phyloP scores from a whole-genome alignment of 2,113 vertebrate species.

The Gymnocephalus cernua region DNA sequence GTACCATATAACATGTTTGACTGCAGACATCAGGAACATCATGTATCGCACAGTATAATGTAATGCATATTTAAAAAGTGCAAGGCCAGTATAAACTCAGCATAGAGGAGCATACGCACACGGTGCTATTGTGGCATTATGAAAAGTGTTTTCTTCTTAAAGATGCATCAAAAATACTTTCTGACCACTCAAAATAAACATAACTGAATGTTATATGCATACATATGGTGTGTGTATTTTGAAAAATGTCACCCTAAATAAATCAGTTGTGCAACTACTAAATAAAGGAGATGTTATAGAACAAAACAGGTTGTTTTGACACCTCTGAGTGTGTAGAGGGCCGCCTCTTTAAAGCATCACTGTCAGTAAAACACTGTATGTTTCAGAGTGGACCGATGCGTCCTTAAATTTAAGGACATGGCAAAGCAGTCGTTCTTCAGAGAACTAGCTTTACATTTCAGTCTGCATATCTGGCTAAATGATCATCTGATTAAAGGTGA shows the following conservation, averaged over 20 bases:
- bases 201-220: neutral
- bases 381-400: neutral
- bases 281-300: neutral
- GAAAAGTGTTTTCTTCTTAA: neutral
- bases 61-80: neutral
- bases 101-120: neutral
- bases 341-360: neutral
- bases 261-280: neutral
- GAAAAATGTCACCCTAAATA: neutral
- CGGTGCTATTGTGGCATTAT: neutral
- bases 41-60: neutral
- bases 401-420: neutral
- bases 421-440: constrained; percentile 5
- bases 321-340: constrained; percentile 4
- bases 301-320: constrained; percentile 39
- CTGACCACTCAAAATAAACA: neutral
- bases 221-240: neutral
- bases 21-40: neutral
- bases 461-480: neutral
- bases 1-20: neutral
- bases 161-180: neutral
- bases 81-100: neutral
- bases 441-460: neutral
- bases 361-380: constrained; percentile 48
- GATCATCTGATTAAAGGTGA: constrained; percentile 25